These are phyloP conservation scores for Orchesella cincta DNA, from an alignment of 1,140 invertebrate genomes.

Conservation along the genomic window DNA sequence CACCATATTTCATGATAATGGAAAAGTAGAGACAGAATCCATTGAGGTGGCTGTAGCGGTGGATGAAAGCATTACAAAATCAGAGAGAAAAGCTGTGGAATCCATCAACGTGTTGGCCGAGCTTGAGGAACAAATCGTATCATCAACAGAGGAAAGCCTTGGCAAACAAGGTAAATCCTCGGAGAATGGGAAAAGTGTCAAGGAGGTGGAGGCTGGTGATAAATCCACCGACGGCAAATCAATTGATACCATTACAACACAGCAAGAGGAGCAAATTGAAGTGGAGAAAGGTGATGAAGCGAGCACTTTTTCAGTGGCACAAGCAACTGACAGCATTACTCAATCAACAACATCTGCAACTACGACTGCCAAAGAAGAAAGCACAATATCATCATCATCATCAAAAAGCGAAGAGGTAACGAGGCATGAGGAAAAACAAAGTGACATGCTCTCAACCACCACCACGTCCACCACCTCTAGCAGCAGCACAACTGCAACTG, in stretches of 20 bases:
- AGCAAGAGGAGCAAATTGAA: conserved; percentile 12
- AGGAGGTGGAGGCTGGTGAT: background rate
- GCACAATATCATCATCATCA: conserved; percentile 18
- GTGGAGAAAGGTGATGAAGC: conserved; percentile 30
- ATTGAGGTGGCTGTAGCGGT: background rate
- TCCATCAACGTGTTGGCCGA: background rate
- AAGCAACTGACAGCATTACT: too few species aligned
- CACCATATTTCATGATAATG: background rate
- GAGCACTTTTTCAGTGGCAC: conserved; percentile 9
- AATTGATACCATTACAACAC: background rate
- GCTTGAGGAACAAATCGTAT: background rate
- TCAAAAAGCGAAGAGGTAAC: conserved; percentile 27
- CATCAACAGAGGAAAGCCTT: conserved; percentile 24
- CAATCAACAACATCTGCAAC: too few species aligned
- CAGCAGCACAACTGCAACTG: conserved; percentile 22
- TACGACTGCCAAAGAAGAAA: too few species aligned
- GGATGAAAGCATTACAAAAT: conserved; percentile 32
- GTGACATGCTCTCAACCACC: conserved; percentile 19
- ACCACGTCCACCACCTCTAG: background rate
- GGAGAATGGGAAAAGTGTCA: background rate
- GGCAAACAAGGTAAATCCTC: conserved; percentile 24
- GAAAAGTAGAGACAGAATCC: conserved; percentile 2
- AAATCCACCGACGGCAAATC: background rate
- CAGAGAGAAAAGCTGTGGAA: conserved; percentile 24
- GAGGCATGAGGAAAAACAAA: conserved; percentile 15